Evolutionary conservation across 2,797 vertebrate species (phyloP).

Genomic region (Aulostomus chinensis): DNA sequence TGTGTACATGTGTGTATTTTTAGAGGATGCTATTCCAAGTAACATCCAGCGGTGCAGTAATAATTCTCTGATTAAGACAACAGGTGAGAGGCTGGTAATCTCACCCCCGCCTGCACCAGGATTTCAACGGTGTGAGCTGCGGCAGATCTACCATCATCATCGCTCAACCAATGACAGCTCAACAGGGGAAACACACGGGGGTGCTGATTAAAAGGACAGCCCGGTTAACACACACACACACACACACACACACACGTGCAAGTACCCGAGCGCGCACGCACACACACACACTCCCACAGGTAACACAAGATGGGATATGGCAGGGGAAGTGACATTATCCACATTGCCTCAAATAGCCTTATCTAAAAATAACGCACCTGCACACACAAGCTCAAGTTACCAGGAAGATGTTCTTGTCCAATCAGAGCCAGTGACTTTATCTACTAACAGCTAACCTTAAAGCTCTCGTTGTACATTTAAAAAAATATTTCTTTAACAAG

Average conservation of each 20-base stretch:
- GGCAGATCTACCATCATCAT: slow-evolving; percentile 44
- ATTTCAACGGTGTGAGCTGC: slow-evolving; percentile 54
- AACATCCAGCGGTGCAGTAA: slow-evolving; percentile 54
- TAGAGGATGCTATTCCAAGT: slow-evolving; percentile 61
- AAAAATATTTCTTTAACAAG: too few relatives aligned
- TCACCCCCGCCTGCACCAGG: slow-evolving; percentile 45
- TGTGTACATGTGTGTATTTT: too few relatives aligned
- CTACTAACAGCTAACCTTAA: background rate
- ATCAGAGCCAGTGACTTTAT: background rate
- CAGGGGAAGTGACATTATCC: slow-evolving; percentile 48
- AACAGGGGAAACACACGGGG: slow-evolving; percentile 50
- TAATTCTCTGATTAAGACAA: slow-evolving; percentile 74
- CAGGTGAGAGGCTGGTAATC: slow-evolving; percentile 73
- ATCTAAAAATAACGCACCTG: slow-evolving; percentile 28
- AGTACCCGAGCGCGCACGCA: background rate
- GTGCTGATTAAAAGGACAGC: slow-evolving; percentile 64
- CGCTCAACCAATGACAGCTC: slow-evolving; percentile 52
- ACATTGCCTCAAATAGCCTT: slow-evolving; percentile 30
- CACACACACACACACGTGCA: background rate
- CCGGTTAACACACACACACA: slow-evolving; percentile 28
- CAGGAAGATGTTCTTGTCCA: background rate
- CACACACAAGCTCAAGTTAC: background rate
- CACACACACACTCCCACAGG: slow-evolving; percentile 25
- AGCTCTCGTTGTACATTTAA: too few relatives aligned
- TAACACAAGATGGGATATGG: slow-evolving; percentile 30